Conservation (phyloP, 2,888 invertebrate species). For the Aporophyla nigra region DNA sequence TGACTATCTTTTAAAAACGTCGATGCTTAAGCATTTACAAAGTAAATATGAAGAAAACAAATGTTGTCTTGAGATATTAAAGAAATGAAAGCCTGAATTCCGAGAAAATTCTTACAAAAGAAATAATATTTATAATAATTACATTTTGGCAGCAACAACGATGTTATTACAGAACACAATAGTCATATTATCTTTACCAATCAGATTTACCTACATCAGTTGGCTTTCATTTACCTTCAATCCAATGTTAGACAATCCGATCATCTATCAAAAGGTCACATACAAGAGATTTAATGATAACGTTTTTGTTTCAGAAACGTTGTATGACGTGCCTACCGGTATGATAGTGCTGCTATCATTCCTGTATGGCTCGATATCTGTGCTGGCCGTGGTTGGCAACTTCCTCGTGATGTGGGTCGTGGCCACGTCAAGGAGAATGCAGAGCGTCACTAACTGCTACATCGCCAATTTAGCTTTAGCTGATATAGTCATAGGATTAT, state of each 20-base stretch:
- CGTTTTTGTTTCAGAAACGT: slow-evolving; percentile 87
- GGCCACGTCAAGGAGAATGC: slow-evolving; percentile 94
- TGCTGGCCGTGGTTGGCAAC: slow-evolving; percentile 95
- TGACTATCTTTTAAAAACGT: slow-evolving; percentile 21
- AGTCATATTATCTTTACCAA: slow-evolving; percentile 17
- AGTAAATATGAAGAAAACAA: slow-evolving; percentile 12
- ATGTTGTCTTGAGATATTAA: slow-evolving; percentile 2
- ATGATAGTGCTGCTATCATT: slow-evolving; percentile 94
- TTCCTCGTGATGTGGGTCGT: slow-evolving; percentile 96
- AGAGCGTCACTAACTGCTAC: slow-evolving; percentile 96
- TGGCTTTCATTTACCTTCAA: slow-evolving; percentile 23
- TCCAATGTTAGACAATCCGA: slow-evolving; percentile 30
- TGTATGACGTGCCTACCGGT: slow-evolving; percentile 94
- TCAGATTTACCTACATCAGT: slow-evolving; percentile 3
- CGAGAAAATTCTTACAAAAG: neutral
- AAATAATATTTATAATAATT: slow-evolving; percentile 21
- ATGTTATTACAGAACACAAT: slow-evolving; percentile 33
- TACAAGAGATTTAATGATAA: slow-evolving; percentile 30
- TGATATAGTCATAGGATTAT: slow-evolving; percentile 96
- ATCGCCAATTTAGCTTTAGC: slow-evolving; percentile 96
- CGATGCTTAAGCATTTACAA: slow-evolving; percentile 3
- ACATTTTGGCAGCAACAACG: slow-evolving; percentile 4
- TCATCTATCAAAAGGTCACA: slow-evolving; percentile 35
- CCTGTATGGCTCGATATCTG: slow-evolving; percentile 95
- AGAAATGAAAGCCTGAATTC: slow-evolving; percentile 8